Base-by-base conservation (phyloP, 2,113 vertebrate species). In the Oostethus manadensis region DNA sequence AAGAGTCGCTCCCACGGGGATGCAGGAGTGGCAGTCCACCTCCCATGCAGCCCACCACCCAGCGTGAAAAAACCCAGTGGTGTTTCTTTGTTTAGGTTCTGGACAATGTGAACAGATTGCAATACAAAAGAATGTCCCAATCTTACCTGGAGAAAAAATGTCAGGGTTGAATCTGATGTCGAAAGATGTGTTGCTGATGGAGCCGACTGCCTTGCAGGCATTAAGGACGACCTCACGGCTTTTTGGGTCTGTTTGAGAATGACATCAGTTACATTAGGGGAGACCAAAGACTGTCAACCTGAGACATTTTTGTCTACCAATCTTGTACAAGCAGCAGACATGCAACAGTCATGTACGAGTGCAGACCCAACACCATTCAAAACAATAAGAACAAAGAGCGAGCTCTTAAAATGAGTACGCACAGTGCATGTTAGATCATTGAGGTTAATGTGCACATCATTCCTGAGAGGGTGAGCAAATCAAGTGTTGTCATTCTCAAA, bases 111-210 rank as follows among this genome's bases (percentile, higher is more conserved):
- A 22, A 22, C 22, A 21, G 29, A 13, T 2, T 16, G 16, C 4
- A 7, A 1, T 33, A 3, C 38, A 42, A 42, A 42, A 42, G 14
- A 40, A 11, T 11, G 11, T 8, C 5, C 11, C 0, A 18, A 6
- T 15, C 66, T 0, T 86, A 94, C 97, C 96, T 84, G 97, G 96
- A 0, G 97, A 98, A 87, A 97, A 99, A 83, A 99, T 95, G 76
- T 99, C 97, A 0, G 95, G 95, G 83, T 99, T 99, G 87, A 99
- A 99, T 63, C 95, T 95, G 51, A 99, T 98, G 56, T 99, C 96
- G 0, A 98, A 99, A 0, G 95, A 95, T 0, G 90, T 93, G 86
- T 89, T 92, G 70, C 94, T 98, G 76, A 98, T 91, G 70, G 97
- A 99, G 60, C 97, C 95, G 0, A 99, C 97, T 0, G 96, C 95